phyloP scores from a whole-genome alignment of 2,888 invertebrate species.

The Drosophila merina region DNA sequence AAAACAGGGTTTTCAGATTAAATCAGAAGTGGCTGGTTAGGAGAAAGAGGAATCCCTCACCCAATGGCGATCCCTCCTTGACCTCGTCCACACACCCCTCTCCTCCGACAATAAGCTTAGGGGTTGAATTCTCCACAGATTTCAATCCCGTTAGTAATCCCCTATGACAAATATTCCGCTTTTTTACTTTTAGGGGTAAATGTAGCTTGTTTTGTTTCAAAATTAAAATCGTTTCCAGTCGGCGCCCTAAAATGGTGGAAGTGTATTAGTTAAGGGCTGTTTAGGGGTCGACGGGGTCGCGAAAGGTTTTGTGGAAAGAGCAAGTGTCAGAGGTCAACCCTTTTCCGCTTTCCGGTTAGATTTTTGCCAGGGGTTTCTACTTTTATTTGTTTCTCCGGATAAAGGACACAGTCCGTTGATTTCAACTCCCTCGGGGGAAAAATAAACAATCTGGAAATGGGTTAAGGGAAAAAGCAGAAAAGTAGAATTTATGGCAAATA shows the following conservation, averaged over 20 bases:
- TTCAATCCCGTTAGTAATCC: slow-evolving; percentile 2
- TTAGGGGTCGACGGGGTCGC: not conserved
- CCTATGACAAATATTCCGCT: not conserved
- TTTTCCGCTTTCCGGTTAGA: slow-evolving; percentile 18
- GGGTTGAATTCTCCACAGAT: slow-evolving; percentile 49
- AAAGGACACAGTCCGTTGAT: not conserved
- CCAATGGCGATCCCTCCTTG: slow-evolving; percentile 1
- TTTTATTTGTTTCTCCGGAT: slow-evolving; percentile 1
- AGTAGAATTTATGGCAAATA: not conserved
- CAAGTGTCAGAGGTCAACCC: slow-evolving; percentile 60
- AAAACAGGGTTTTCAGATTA: not conserved
- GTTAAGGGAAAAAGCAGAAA: not conserved
- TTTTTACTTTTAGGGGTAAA: slow-evolving; percentile 56
- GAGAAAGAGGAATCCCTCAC: not conserved
- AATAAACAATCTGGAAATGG: not conserved
- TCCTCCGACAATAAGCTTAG: slow-evolving; percentile 35
- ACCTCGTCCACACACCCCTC: slow-evolving; percentile 47
- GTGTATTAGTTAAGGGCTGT: slow-evolving; percentile 3
- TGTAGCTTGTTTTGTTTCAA: slow-evolving; percentile 53
- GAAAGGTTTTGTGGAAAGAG: slow-evolving; percentile 7
- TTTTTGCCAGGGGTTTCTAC: slow-evolving; percentile 3
- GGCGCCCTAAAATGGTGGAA: slow-evolving; percentile 59
- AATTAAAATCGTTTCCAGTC: slow-evolving; percentile 27
- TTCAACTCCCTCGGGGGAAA: not conserved
- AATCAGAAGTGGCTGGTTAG: not conserved